Conservation (phyloP, 2,113 vertebrate genomes). For the Pavo muticus region DNA sequence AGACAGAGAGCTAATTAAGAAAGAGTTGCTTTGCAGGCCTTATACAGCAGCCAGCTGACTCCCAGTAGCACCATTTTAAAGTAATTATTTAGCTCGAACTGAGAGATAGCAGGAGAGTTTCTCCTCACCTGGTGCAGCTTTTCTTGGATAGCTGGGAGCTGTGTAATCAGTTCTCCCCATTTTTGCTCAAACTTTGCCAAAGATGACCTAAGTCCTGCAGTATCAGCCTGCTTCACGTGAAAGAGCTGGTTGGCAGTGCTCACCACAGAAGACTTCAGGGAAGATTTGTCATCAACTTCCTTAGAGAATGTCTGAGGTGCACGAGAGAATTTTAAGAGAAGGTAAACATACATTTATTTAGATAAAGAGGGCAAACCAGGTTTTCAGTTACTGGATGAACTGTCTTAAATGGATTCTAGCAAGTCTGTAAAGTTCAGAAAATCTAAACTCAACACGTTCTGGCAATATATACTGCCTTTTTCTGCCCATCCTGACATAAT, state of each 20-base stretch:
- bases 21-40: not conserved
- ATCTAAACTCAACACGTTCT: not conserved
- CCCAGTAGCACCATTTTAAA: conserved; percentile 33
- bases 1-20: conserved; percentile 31
- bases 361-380: not conserved
- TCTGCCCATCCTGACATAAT: not conserved
- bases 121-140: conserved; percentile 86
- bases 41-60: conserved; percentile 34
- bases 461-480: not conserved
- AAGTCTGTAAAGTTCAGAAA: not conserved
- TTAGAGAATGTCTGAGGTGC: conserved; percentile 83
- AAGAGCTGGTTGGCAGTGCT: conserved; percentile 84
- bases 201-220: conserved; percentile 72
- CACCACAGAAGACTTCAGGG: conserved; percentile 82
- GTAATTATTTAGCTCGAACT: conserved; percentile 1
- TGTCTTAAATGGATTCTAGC: not conserved
- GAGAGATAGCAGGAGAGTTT: not conserved
- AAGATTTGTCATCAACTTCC: conserved; percentile 82
- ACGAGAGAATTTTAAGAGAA: not conserved
- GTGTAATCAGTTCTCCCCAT: conserved; percentile 83
- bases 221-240: conserved; percentile 79
- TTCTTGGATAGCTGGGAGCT: conserved; percentile 82
- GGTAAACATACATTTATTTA: not conserved
- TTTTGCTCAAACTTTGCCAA: conserved; percentile 83
- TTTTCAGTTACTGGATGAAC: not conserved